A percentile compares a stretch with the other conserved stretches of the same genome.
phyloP scores from a whole-genome alignment of 2,113 vertebrate genomes.

The Dasyornis broadbenti region DNA sequence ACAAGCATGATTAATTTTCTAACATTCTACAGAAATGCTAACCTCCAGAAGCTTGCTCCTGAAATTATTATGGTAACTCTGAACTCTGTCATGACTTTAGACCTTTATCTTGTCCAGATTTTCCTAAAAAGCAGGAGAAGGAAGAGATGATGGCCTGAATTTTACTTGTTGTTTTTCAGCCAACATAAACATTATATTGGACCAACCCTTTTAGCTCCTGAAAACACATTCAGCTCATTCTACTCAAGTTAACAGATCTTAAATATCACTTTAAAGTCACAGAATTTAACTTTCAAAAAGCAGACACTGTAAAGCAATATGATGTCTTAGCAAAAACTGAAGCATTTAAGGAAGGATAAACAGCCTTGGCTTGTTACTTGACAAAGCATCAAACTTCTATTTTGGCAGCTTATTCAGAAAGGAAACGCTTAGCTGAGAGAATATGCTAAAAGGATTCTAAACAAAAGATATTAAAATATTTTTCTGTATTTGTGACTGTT shows the following conservation, averaged over 20 bases:
- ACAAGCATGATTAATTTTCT: constrained; percentile 26
- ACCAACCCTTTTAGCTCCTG: not conserved
- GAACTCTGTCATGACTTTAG: not conserved
- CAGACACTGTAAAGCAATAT: not conserved
- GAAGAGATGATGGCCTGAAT: not conserved
- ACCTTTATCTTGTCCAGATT: not conserved
- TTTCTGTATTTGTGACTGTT: not conserved
- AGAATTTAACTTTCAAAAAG: not conserved
- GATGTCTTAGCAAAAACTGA: not conserved
- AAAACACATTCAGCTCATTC: not conserved
- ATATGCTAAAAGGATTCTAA: not conserved
- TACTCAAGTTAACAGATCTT: not conserved
- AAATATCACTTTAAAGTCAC: constrained; percentile 4
- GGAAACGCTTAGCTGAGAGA: constrained; percentile 1
- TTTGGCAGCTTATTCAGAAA: not conserved
- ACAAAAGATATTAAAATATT: not conserved
- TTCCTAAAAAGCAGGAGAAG: not conserved
- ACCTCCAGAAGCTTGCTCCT: not conserved
- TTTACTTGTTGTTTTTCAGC: not conserved
- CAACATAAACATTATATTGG: not conserved
- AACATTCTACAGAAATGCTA: not conserved
- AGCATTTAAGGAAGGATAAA: not conserved
- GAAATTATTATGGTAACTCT: not conserved
- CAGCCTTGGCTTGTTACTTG: not conserved
- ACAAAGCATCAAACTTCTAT: not conserved